These are phyloP conservation scores for Ectemnius lituratus DNA, from an alignment of 2,888 invertebrate genomes.

Conservation along the genomic window DNA sequence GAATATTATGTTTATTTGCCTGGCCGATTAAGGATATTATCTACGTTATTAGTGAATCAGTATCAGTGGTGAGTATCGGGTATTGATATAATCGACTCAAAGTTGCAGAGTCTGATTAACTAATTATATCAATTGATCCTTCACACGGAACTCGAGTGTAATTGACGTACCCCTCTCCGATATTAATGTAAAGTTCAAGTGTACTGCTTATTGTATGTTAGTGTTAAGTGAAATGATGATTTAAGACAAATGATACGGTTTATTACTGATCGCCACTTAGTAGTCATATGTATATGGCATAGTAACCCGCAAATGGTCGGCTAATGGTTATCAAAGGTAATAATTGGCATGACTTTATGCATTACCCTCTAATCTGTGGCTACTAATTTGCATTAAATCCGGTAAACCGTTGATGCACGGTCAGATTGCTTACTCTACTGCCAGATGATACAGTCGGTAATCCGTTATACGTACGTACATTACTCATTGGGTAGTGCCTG, in stretches of 20 bases:
- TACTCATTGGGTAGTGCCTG: too few relatives aligned
- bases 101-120: constrained; percentile 9
- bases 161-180: not conserved
- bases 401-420: too few relatives aligned
- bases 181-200: too few relatives aligned
- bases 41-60: constrained; percentile 7
- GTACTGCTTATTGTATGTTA: too few relatives aligned
- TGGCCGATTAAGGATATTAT: too few relatives aligned
- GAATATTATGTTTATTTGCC: too few relatives aligned
- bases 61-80: constrained; percentile 5
- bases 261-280: not conserved
- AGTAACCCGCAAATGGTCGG: not conserved
- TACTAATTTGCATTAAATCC: constrained; percentile 1
- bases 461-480: too few relatives aligned
- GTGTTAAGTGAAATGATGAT: too few relatives aligned
- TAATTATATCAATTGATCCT: constrained; percentile 28
- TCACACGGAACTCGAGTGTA: constrained; percentile 19
- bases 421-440: too few relatives aligned
- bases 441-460: too few relatives aligned
- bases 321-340: not conserved
- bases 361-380: not conserved
- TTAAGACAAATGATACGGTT: not conserved
- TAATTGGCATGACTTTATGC: not conserved
- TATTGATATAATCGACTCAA: constrained; percentile 29
- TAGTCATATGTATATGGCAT: not conserved